These are phyloP conservation scores for Cephonodes hylas DNA, from an alignment of 2,888 invertebrate genomes.

Conservation along the genomic window DNA sequence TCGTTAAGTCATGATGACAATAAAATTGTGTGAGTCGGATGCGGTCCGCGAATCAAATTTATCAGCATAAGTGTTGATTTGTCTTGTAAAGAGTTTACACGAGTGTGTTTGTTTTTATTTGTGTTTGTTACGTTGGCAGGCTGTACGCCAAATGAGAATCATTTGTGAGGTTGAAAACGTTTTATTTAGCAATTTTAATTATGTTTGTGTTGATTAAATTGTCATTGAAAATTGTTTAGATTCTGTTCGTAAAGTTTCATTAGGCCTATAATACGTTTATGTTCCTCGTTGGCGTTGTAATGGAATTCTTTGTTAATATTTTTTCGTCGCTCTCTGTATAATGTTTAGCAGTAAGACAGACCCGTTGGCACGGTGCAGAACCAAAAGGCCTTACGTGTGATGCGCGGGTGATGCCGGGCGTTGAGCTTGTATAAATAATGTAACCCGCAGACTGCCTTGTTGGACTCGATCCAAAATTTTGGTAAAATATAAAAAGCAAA, in stretches of 20 bases:
- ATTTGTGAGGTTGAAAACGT: neutral
- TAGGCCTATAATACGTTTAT: too few relatives aligned
- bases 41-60: neutral
- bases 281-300: neutral
- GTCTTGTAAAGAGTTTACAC: neutral
- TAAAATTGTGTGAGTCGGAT: slow-evolving; percentile 4
- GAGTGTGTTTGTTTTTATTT: slow-evolving; percentile 1
- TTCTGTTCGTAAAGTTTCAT: neutral
- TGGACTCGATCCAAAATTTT: slow-evolving; percentile 71
- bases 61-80: slow-evolving; percentile 6
- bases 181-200: too few relatives aligned
- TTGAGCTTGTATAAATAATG: slow-evolving; percentile 56
- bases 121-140: too few relatives aligned
- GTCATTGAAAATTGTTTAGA: neutral
- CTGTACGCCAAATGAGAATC: too few relatives aligned
- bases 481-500: slow-evolving; percentile 75
- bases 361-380: slow-evolving; percentile 47
- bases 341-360: slow-evolving; percentile 33
- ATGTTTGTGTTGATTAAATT: neutral
- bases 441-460: slow-evolving; percentile 68
- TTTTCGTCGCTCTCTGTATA: neutral
- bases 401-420: slow-evolving; percentile 53
- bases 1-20: slow-evolving; percentile 2
- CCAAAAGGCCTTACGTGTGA: slow-evolving; percentile 54
- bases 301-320: slow-evolving; percentile 2